Evolutionary conservation across 2,113 vertebrate genomes (phyloP), one percentile per base, ranked within the genome.

Genomic region (Gymnobelideus leadbeateri): DNA sequence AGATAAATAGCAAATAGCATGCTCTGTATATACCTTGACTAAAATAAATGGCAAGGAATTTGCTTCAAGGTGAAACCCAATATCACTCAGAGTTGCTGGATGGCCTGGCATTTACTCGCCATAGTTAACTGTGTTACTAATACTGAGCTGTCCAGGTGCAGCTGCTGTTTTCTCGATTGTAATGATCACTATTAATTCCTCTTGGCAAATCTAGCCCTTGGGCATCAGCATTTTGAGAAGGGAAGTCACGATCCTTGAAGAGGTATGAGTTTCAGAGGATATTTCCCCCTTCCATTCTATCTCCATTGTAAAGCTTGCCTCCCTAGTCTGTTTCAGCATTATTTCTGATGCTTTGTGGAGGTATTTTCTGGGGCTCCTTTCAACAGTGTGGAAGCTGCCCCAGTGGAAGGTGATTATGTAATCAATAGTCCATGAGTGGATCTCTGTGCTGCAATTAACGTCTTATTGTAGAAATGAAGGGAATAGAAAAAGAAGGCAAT

Each of bases 381-480:
- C 97, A 50, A 53, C 93, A 93, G 95, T 90, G 43, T 90, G 93
- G 95, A 97, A 96, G 90, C 51, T 89, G 95, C 92, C 95, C 49
- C 52, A 95, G 92, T 23, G 91, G 93, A 96, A 98, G 96, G 95
- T 97, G 91, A 94, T 97, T 95, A 47, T 93, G 57, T 95, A 96
- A 97, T 98, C 97, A 84, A 95, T 97, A 96, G 31, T 47, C 31
- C 90, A 97, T 96, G 92, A 91, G 23, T 3, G 26, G 89, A 97
- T 89, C 94, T 98, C 93, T 95, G 91, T 55, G 89, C 91, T 98
- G 95, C 92, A 96, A 96, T 97, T 97, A 98, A 92, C 53, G 26
- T 54, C 53, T 93, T 98, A 96, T 96, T 97, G 94, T 97, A 93
- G 54, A 98, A 97, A 97, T 98, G 92, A 97, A 96, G 97, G 55